Percentiles rank a stretch among this genome's conserved stretches.
These are phyloP conservation scores for Lithobates sylvaticus DNA, from an alignment of 2,797 vertebrate genomes.

Conservation along the genomic window DNA sequence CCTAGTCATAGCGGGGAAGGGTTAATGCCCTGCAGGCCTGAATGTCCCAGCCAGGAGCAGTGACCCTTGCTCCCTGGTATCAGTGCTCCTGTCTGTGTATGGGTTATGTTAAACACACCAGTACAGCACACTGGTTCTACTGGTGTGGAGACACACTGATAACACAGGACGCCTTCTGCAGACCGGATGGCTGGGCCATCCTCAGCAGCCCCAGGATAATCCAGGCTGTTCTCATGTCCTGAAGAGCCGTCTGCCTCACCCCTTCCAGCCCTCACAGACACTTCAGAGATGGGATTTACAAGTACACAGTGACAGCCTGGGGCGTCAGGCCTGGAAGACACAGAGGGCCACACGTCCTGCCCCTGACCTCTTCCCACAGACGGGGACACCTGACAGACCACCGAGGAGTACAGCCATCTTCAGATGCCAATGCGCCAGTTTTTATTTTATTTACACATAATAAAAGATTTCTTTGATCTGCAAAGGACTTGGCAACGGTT, in stretches of 20 bases:
- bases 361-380: not conserved
- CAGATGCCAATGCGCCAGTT: no score
- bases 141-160: slow-evolving; percentile 14
- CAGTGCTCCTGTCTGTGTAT: slow-evolving; percentile 33
- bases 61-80: slow-evolving; percentile 25
- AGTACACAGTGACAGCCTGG: slow-evolving; percentile 34
- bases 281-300: slow-evolving; percentile 34
- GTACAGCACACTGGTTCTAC: not conserved
- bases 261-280: slow-evolving; percentile 45
- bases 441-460: no score
- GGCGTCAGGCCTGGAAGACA: slow-evolving; percentile 10
- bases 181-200: slow-evolving; percentile 27
- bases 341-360: not conserved
- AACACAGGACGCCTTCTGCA: slow-evolving; percentile 33
- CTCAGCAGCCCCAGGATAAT: slow-evolving; percentile 47
- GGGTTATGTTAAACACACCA: slow-evolving; percentile 27
- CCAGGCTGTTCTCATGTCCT: slow-evolving; percentile 40
- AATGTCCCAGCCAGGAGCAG: not conserved
- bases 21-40: slow-evolving; percentile 36
- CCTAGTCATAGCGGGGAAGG: not conserved
- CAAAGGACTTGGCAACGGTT: no score
- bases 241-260: slow-evolving; percentile 30
- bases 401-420: not conserved
- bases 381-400: not conserved
- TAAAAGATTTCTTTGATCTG: no score